Evolutionary conservation across 2,113 vertebrate genomes (phyloP), one percentile per base, ranked within the genome.

Genomic region (Vidua chalybeata): DNA sequence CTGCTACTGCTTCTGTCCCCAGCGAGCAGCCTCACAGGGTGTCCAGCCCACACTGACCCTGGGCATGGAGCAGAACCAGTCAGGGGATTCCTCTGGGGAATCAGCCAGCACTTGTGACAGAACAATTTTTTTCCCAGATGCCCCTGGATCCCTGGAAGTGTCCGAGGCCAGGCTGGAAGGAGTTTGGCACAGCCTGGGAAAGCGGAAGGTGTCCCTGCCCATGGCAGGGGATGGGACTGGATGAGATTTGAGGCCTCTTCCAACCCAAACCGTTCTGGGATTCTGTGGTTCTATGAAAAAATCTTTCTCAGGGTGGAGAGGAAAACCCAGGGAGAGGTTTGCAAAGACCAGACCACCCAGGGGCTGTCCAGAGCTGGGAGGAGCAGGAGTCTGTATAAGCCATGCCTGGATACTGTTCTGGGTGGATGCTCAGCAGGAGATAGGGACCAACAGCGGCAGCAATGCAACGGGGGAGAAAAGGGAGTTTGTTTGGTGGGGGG

Each of bases 401-500:
- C 3, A 0, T 51, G 30, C 45, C 52, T 23, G 51, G 45, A 16
- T 5, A 2, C n/a, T 37, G 79, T 46, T 41, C 26, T 48, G 72
- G 13, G 9, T 30, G 63, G 54, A 27, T 64, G 35, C 26, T 72
- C 62, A 48, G 59, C 43, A 11, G 11, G 41, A 52, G 7, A 30
- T 6, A 31, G 58, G 52, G 27, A 39, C 23, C 16, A 72, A 6
- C 20, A 62, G 4, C 2, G 2, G 22, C 83, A 85, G n/a, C 61
- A 67, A 3, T 6, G 33, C 21, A 11, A 8, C 0, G 0, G 1
- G 3, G 41, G 41, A 86, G 30, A 43, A 90, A 88, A 63, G 4
- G 4, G 13, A 22, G 7, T 26, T 41, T 37, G 10, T 37, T 11
- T 0, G 1, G 1, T 0, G 11, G 18, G 30, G 28, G 3, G 0